Evolutionary conservation across 2,113 vertebrate species (phyloP).

Genomic region (Equus przewalskii): DNA sequence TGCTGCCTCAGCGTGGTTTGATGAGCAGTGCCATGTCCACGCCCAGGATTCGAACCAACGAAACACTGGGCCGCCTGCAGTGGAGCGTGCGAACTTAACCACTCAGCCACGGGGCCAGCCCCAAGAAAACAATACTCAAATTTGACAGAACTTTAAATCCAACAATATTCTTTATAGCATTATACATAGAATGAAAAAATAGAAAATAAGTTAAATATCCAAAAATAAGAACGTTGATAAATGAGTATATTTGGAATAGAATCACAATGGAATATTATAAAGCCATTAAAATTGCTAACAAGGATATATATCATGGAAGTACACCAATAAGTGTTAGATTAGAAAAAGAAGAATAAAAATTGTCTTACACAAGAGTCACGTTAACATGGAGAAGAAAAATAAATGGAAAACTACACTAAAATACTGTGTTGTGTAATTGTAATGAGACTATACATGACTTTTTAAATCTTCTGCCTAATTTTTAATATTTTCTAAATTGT

Average conservation of each 20-base stretch:
- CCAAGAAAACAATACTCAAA: background rate
- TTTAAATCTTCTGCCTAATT: slow-evolving; percentile 13
- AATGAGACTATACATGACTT: background rate
- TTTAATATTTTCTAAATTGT: slow-evolving; percentile 37
- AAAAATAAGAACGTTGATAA: background rate
- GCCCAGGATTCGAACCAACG: too few relatives aligned
- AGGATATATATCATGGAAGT: background rate
- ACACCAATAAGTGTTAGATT: background rate
- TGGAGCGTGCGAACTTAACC: too few relatives aligned
- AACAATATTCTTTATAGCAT: background rate
- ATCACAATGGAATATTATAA: background rate
- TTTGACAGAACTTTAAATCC: background rate
- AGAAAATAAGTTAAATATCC: background rate
- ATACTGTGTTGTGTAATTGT: background rate
- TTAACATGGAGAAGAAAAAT: background rate
- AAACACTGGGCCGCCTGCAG: too few relatives aligned
- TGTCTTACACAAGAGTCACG: background rate
- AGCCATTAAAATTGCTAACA: background rate
- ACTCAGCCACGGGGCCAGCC: too few relatives aligned
- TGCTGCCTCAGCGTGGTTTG: too few relatives aligned
- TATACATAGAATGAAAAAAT: background rate
- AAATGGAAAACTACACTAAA: slow-evolving; percentile 10
- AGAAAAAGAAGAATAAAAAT: background rate
- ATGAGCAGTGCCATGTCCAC: too few relatives aligned
- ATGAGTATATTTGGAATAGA: background rate